Evolutionary conservation across 2,888 invertebrate genomes (phyloP).

Genomic region (Eretmocerus hayati): DNA sequence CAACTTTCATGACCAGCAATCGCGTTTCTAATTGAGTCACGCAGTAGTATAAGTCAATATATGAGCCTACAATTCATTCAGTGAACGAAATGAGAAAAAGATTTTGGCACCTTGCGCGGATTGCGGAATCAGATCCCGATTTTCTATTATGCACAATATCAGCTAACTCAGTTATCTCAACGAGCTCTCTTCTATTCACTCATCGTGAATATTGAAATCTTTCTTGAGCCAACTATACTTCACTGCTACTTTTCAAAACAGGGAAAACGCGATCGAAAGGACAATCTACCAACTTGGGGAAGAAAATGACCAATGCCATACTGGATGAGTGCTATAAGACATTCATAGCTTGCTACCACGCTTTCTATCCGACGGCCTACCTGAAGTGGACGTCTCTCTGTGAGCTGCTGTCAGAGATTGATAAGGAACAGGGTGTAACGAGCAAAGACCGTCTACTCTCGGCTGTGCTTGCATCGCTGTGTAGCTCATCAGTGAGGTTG

Average conservation of each 20-base stretch:
- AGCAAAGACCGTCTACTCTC: constrained; percentile 61
- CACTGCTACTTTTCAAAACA: not conserved
- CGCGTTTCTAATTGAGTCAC: too few relatives aligned
- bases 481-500: constrained; percentile 67
- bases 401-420: constrained; percentile 66
- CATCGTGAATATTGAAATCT: too few relatives aligned
- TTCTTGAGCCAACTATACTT: too few relatives aligned
- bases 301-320: constrained; percentile 63
- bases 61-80: too few relatives aligned
- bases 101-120: too few relatives aligned
- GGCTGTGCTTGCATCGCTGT: constrained; percentile 78
- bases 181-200: too few relatives aligned
- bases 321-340: constrained; percentile 86
- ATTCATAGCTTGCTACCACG: constrained; percentile 87
- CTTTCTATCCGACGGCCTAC: constrained; percentile 89
- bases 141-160: too few relatives aligned
- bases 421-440: constrained; percentile 53
- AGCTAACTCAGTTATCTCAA: too few relatives aligned
- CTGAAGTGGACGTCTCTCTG: constrained; percentile 91
- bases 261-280: constrained; percentile 12
- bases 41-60: too few relatives aligned
- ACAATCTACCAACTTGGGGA: constrained; percentile 26
- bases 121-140: too few relatives aligned
- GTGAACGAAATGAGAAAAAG: too few relatives aligned
- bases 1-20: too few relatives aligned